A percentile compares a stretch with the other conserved stretches of the same genome.
These are phyloP conservation scores for Galeruca laticollis DNA, from an alignment of 2,888 invertebrate genomes.

Conservation along the genomic window DNA sequence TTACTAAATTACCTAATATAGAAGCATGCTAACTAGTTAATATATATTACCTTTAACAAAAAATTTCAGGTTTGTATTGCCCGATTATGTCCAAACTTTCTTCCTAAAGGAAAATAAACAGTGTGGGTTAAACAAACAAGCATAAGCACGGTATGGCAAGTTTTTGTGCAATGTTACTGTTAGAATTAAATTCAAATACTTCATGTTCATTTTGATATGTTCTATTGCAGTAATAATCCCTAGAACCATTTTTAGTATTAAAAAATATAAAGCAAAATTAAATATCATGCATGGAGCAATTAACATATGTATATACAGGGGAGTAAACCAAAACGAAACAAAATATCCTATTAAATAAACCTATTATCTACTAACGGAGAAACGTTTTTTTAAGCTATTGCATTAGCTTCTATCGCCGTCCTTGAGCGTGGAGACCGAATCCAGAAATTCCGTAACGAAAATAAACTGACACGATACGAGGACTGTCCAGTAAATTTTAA, in stretches of 20 bases:
- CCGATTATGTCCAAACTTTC: conserved; percentile 84
- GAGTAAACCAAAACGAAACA: background rate
- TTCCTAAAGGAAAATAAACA: conserved; percentile 72
- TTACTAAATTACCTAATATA: conserved; percentile 14
- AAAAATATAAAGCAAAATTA: background rate
- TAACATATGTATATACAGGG: background rate
- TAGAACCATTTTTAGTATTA: background rate
- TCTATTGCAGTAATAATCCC: too few relatives aligned
- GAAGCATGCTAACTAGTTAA: conserved; percentile 12
- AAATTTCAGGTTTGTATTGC: conserved; percentile 84
- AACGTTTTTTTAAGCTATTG: too few relatives aligned
- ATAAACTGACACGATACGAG: too few relatives aligned
- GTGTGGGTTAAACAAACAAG: conserved; percentile 66
- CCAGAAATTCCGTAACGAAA: too few relatives aligned
- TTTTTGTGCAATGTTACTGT: conserved; percentile 58
- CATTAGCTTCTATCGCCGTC: too few relatives aligned
- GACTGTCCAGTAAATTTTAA: too few relatives aligned
- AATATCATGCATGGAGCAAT: background rate
- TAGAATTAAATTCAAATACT: background rate
- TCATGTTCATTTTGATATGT: background rate
- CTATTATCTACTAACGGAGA: too few relatives aligned
- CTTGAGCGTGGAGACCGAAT: too few relatives aligned
- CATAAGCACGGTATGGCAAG: conserved; percentile 46
- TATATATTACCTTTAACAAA: conserved; percentile 76
- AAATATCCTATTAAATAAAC: too few relatives aligned